These are phyloP conservation scores for Crotalus adamanteus DNA, from an alignment of 2,797 vertebrate genomes.

Conservation along the genomic window DNA sequence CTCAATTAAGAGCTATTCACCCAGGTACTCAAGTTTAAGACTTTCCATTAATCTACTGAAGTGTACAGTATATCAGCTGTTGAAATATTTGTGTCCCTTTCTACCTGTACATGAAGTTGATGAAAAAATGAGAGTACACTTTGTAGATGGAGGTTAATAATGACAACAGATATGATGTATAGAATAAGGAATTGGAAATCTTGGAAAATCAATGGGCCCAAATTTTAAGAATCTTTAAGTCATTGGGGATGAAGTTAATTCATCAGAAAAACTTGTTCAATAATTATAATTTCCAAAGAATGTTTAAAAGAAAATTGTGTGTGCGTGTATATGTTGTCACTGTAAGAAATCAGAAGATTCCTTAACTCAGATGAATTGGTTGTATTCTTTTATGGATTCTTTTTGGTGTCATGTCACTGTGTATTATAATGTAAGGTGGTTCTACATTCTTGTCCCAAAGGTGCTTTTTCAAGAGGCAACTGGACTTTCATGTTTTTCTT, in stretches of 20 bases:
- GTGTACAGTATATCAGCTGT: background rate
- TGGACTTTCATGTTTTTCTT: too few relatives aligned
- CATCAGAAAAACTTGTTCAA: background rate
- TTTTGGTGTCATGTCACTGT: background rate
- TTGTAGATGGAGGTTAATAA: background rate
- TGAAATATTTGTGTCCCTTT: background rate
- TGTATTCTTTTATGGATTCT: background rate
- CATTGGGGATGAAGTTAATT: background rate
- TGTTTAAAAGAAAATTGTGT: background rate
- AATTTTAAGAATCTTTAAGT: background rate
- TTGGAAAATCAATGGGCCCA: background rate
- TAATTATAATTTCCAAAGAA: background rate
- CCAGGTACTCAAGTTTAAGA: background rate
- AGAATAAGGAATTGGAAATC: background rate
- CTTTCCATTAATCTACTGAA: background rate
- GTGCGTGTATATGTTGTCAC: background rate
- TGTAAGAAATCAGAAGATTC: background rate
- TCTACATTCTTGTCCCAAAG: background rate
- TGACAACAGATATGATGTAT: background rate
- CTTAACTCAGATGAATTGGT: background rate
- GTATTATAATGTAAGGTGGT: background rate
- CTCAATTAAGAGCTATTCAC: background rate
- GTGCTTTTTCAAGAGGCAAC: too few relatives aligned
- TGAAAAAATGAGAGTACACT: background rate
- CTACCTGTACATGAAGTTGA: background rate